Evolutionary conservation across 2,113 vertebrate genomes (phyloP).

Genomic region (Otus sunia): DNA sequence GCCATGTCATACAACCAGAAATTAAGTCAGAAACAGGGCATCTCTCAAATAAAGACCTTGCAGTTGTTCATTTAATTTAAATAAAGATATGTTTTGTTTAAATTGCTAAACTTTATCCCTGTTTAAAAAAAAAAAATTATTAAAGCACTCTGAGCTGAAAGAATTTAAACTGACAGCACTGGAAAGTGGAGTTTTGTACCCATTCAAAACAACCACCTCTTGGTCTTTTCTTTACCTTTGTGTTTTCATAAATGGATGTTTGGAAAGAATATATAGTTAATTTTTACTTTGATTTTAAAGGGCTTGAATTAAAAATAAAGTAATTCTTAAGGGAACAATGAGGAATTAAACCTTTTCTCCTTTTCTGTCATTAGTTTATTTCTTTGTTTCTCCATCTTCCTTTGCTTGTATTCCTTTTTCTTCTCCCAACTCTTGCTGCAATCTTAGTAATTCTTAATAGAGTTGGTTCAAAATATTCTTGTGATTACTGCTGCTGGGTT

Average conservation of each 20-base stretch:
- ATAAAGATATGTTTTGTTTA: background rate
- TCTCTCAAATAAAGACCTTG: background rate
- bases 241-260: background rate
- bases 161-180: background rate
- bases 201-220: background rate
- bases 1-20: background rate
- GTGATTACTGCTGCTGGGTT: background rate
- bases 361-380: background rate
- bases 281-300: background rate
- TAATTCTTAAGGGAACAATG: background rate
- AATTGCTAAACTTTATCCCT: background rate
- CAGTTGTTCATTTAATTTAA: background rate
- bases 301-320: background rate
- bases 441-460: background rate
- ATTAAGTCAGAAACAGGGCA: background rate
- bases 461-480: background rate
- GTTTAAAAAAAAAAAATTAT: background rate
- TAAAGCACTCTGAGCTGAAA: background rate
- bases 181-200: background rate
- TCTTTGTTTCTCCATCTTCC: background rate
- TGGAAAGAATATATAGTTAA: background rate
- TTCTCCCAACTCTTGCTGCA: background rate
- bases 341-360: background rate
- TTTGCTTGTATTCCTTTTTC: background rate
- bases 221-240: background rate